Percentiles rank a stretch among this genome's conserved stretches.
Evolutionary conservation across 2,888 invertebrate genomes (phyloP).

Genomic region (Perizoma flavofasciatum): DNA sequence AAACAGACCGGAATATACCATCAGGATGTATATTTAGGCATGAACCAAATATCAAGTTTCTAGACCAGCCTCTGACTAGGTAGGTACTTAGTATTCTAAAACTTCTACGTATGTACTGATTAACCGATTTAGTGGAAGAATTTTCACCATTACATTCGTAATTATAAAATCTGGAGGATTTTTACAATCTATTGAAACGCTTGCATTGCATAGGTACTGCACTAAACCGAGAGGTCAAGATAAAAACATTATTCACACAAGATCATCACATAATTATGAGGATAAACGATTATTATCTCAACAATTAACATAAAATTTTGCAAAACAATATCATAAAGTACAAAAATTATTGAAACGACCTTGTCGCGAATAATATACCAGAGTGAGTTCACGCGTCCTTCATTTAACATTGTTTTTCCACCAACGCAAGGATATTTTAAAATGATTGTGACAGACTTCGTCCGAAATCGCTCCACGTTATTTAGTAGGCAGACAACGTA

Average conservation of each 20-base stretch:
- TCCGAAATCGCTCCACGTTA: slow-evolving; percentile 43
- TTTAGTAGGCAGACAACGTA: slow-evolving; percentile 76
- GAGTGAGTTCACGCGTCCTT: slow-evolving; percentile 40
- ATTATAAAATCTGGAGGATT: too few species aligned
- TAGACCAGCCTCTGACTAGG: too few species aligned
- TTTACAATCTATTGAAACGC: too few species aligned
- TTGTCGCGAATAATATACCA: slow-evolving; percentile 33
- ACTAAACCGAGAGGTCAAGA: background rate
- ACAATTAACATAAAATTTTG: slow-evolving; percentile 12
- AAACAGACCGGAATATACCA: too few species aligned
- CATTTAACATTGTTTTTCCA: slow-evolving; percentile 36
- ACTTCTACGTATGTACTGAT: too few species aligned
- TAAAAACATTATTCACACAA: slow-evolving; percentile 1
- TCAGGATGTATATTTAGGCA: too few species aligned
- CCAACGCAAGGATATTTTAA: slow-evolving; percentile 33
- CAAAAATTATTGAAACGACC: slow-evolving; percentile 35
- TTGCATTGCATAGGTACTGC: too few species aligned
- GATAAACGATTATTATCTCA: slow-evolving; percentile 7
- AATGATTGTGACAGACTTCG: slow-evolving; percentile 34
- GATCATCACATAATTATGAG: background rate
- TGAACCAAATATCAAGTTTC: too few species aligned
- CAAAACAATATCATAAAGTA: slow-evolving; percentile 33
- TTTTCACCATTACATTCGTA: too few species aligned
- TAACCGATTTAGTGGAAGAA: too few species aligned
- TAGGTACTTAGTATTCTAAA: too few species aligned